These are phyloP conservation scores for Gymnocheta viridis DNA, from an alignment of 2,888 invertebrate genomes.

Conservation along the genomic window DNA sequence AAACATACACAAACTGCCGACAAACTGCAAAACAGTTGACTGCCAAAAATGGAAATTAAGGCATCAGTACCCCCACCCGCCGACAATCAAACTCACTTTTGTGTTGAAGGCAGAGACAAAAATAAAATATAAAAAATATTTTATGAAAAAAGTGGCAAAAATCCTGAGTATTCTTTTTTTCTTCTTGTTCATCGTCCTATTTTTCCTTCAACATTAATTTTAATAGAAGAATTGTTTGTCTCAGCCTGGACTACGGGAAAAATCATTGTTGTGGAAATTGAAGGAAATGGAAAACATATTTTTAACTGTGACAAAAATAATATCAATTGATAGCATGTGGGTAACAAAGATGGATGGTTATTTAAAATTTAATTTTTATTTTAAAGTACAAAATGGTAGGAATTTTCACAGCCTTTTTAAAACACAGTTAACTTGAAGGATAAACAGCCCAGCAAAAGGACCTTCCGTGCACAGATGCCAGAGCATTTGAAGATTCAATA, in stretches of 20 bases:
- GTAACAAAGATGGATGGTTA: no score
- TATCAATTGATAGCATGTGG: no score
- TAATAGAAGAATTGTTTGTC: not conserved
- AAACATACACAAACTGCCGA: not conserved
- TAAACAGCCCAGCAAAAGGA: no score
- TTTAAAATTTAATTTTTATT: no score
- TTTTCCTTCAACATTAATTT: not conserved
- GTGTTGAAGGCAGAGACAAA: not conserved
- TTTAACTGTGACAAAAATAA: not conserved
- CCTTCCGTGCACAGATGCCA: no score
- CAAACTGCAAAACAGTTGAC: constrained; percentile 19
- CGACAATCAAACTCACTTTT: not conserved
- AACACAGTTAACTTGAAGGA: no score
- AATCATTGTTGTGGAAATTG: not conserved
- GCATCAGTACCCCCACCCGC: constrained; percentile 15
- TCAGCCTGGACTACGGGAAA: not conserved
- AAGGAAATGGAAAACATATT: not conserved
- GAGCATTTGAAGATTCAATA: no score
- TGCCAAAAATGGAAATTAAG: constrained; percentile 46
- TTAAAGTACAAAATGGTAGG: no score
- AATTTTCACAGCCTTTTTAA: no score
- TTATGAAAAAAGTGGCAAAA: not conserved
- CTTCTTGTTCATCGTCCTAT: not conserved
- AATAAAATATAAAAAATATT: not conserved
- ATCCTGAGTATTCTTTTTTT: no score